phyloP scores from a whole-genome alignment of 2,797 vertebrate species.

The Oryzias sinensis region DNA sequence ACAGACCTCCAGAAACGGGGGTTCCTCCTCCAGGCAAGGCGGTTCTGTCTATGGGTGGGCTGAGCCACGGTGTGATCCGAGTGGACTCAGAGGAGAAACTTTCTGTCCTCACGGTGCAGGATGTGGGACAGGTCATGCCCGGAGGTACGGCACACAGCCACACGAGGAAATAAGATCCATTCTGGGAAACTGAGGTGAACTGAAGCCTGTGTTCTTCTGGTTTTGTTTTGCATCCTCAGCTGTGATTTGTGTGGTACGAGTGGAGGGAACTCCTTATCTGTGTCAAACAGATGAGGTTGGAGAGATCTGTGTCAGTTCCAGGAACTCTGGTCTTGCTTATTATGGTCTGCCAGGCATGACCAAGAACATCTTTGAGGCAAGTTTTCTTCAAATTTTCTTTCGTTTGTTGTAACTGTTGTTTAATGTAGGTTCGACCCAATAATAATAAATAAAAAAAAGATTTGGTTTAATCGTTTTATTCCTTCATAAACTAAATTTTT shows the following conservation, averaged over 20 bases:
- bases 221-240: slow-evolving; percentile 67
- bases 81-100: slow-evolving; percentile 95
- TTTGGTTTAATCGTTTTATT: no score
- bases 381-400: slow-evolving; percentile 16
- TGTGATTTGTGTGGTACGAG: slow-evolving; percentile 87
- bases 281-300: slow-evolving; percentile 94
- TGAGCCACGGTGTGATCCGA: slow-evolving; percentile 91
- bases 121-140: slow-evolving; percentile 94
- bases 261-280: slow-evolving; percentile 88
- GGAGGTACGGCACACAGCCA: slow-evolving; percentile 82
- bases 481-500: no score
- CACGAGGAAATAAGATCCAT: no score
- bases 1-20: slow-evolving; percentile 88
- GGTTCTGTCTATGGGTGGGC: slow-evolving; percentile 90
- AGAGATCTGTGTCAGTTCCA: slow-evolving; percentile 91
- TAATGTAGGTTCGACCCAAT: no score
- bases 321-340: slow-evolving; percentile 84
- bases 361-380: slow-evolving; percentile 92
- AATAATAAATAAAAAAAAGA: no score
- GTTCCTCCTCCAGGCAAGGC: slow-evolving; percentile 92
- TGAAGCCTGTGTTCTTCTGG: slow-evolving; percentile 10
- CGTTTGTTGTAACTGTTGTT: no score
- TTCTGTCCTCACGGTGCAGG: slow-evolving; percentile 93
- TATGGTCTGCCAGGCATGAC: slow-evolving; percentile 94
- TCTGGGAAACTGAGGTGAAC: neutral